Percentiles rank a stretch among this genome's conserved stretches.
phyloP scores from a whole-genome alignment of 2,888 invertebrate genomes.

The Andrena chrysosceles region DNA sequence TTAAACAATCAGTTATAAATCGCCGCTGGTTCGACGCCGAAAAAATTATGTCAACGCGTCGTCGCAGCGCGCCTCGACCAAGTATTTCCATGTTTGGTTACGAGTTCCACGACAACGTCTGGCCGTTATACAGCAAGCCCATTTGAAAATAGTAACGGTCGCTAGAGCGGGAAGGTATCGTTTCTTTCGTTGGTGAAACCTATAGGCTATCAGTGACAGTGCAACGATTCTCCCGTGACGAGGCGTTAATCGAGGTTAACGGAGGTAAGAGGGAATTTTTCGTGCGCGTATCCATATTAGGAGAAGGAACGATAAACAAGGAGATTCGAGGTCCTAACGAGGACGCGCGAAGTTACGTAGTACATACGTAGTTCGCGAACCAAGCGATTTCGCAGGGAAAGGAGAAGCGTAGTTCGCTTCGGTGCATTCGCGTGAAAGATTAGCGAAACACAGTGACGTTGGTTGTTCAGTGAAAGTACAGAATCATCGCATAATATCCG shows the following conservation, averaged over 20 bases:
- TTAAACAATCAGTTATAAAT: slow-evolving; percentile 24
- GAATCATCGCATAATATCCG: slow-evolving; percentile 30
- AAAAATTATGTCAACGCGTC: slow-evolving; percentile 56
- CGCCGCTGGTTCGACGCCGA: slow-evolving; percentile 12
- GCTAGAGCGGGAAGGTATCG: slow-evolving; percentile 26
- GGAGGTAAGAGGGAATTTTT: slow-evolving; percentile 52
- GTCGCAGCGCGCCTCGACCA: slow-evolving; percentile 30
- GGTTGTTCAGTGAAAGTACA: slow-evolving; percentile 53
- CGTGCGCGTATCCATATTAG: slow-evolving; percentile 24
- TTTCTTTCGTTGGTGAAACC: slow-evolving; percentile 25
- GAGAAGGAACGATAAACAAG: slow-evolving; percentile 16
- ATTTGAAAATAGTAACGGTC: slow-evolving; percentile 48
- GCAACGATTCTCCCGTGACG: not conserved
- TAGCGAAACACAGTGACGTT: not conserved
- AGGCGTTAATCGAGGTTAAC: slow-evolving; percentile 10
- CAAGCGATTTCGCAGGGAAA: not conserved
- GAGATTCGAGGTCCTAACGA: not conserved
- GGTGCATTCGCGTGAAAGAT: not conserved
- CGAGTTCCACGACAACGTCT: slow-evolving; percentile 39
- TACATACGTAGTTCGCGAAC: no score
- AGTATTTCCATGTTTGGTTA: slow-evolving; percentile 67
- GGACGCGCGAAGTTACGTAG: not conserved
- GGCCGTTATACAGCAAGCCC: slow-evolving; percentile 36
- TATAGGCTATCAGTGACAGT: slow-evolving; percentile 1
- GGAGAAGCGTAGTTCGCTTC: not conserved